Evolutionary conservation across 2,888 invertebrate genomes (phyloP).

Genomic region (Hermaeophaga mercurialis): DNA sequence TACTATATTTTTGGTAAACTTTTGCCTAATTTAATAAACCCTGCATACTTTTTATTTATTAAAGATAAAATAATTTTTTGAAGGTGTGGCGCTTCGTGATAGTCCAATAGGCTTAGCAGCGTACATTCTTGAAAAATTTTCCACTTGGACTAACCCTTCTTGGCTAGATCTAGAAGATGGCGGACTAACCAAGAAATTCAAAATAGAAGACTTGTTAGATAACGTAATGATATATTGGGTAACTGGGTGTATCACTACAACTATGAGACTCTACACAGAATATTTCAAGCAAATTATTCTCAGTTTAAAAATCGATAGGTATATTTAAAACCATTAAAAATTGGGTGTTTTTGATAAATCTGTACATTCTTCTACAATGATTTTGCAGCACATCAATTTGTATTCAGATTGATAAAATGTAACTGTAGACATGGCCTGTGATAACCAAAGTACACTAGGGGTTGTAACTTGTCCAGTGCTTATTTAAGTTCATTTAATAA

Average conservation of each 20-base stretch:
- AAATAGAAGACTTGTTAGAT: conserved; percentile 74
- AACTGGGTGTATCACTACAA: conserved; percentile 73
- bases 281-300: conserved; percentile 49
- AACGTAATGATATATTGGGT: conserved; percentile 86
- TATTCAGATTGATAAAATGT: not conserved
- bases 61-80: too few species aligned
- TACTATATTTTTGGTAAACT: too few species aligned
- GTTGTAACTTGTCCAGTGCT: too few species aligned
- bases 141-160: conserved; percentile 69
- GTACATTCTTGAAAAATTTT: conserved; percentile 90
- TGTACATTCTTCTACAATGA: too few species aligned
- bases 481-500: too few species aligned
- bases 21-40: too few species aligned
- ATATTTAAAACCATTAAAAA: too few species aligned
- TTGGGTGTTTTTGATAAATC: too few species aligned
- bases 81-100: conserved; percentile 72
- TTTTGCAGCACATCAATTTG: too few species aligned
- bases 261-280: conserved; percentile 77
- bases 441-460: too few species aligned
- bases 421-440: not conserved
- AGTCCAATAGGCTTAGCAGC: conserved; percentile 87
- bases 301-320: not conserved
- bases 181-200: conserved; percentile 68
- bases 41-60: too few species aligned
- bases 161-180: conserved; percentile 65